phyloP scores from a whole-genome alignment of 2,113 vertebrate genomes.

The Daphoenositta chrysoptera region DNA sequence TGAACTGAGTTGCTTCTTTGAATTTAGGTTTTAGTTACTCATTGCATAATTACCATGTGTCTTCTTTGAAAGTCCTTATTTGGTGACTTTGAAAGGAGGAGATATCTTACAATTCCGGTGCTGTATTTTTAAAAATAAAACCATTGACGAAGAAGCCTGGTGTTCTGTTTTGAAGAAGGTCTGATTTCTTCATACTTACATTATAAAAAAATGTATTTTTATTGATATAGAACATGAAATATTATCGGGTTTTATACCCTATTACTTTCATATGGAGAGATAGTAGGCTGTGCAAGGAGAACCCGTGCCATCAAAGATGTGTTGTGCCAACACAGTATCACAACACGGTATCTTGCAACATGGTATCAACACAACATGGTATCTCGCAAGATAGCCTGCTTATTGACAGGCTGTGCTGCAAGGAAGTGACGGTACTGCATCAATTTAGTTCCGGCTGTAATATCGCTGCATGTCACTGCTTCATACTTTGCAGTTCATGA shows the following conservation, averaged over 20 bases:
- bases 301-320: background rate
- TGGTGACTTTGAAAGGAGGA: background rate
- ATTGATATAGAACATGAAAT: background rate
- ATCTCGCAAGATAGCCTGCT: background rate
- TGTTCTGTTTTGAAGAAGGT: background rate
- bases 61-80: slow-evolving; percentile 1
- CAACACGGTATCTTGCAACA: background rate
- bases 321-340: background rate
- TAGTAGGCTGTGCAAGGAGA: background rate
- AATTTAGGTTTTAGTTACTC: slow-evolving; percentile 30
- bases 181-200: background rate
- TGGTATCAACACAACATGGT: background rate
- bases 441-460: background rate
- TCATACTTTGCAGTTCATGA: background rate
- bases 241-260: background rate
- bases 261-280: background rate
- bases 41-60: background rate
- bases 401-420: background rate
- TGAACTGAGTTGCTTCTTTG: background rate
- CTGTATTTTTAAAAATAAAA: background rate
- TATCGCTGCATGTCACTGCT: background rate
- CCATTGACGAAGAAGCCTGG: background rate
- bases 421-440: background rate
- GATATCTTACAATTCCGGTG: background rate
- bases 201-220: background rate